Evolutionary conservation across 2,888 invertebrate genomes (phyloP), one percentile per base, ranked within the genome.

Genomic region (Synanthedon tipuliformis): DNA sequence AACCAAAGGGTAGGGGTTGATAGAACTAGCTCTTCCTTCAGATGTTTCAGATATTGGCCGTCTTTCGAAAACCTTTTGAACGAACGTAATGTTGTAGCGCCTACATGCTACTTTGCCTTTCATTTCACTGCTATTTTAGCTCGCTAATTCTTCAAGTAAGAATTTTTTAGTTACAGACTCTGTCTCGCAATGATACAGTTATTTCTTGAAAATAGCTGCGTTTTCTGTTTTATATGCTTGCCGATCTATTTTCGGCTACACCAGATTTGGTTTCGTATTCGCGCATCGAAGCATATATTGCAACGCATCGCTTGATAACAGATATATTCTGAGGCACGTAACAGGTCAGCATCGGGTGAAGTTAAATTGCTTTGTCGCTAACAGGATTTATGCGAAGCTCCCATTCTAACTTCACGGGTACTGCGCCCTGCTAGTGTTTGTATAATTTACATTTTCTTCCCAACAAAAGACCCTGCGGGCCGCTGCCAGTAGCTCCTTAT

Each of bases 311-410:
- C 56, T 56, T 60, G 60, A 57, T 59, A 59, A 63, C 60, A 56
- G 57, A 67, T 63, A 64, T 45, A 45, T 57, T 56, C 55, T 57
- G 56, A 59, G 65, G 62, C 64, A 45, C 45, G 13, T 45, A 45
- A 62, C 59, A 60, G 68, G 70, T 70, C 70, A 71, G 66, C 63
- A 56, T 57, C 59, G 61, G 61, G 56, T 60, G 56, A 74, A 77
- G 74, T 75, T 76, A 73, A 78, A 78, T 76, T 76, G 63, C 66
- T 62, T 64, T 65, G 62, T 68, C 64, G 63, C 68, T 66, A 67
- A 71, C 68, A 65, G 66, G 71, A 75, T 73, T 73, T 71, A 67
- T 59, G 55, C 52, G 52, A 52, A 53, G 48, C 51, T 51, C 48
- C 50, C 53, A 34, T 34, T 45, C 41, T 18, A 51, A 50, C 52